Base-by-base conservation (phyloP, 2,888 invertebrate genomes). In the Andrena dorsata region DNA sequence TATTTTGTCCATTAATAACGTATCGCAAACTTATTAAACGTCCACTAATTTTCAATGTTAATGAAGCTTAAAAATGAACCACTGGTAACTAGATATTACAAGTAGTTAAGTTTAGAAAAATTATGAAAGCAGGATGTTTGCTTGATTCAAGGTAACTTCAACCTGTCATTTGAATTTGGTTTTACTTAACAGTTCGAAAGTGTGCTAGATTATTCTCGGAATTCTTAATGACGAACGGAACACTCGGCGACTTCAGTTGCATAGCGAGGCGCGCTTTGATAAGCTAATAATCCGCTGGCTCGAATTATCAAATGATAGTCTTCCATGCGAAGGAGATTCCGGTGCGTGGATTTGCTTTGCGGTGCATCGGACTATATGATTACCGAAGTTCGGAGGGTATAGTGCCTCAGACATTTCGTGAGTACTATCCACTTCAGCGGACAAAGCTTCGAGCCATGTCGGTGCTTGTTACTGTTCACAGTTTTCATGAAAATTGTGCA, bases 291-390 rank as follows among this genome's bases (percentile, higher is more conserved):
- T 78, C 72, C 64, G 81, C 80, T 78, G 86, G 82, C 80, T 77
- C 77, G 80, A 86, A 87, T 89, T 90, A 87, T 85, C 75, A 83
- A 85, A 92, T 90, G 89, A 90, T 85, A 83, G 83, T 90, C 88
- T 91, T 90, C 84, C 82, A 79, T 84, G 85, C 84, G 86, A 79
- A 83, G 86, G 85, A 89, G 86, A 87, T 89, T 86, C 83, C 81
- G 73, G 85, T 76, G 80, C 84, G 84, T 85, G 79, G 83, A 83
- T 90, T 90, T 86, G 91, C 93, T 94, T 94, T 93, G 93, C 90
- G 90, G 90, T 90, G 92, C 93, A 92, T 82, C 91, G 91, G 90
- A 90, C 93, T 91, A 92, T 92, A 90, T 94, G 92, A 94, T 94
- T 93, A 91, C 89, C 90, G 90, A 93, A 93, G 91, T 93, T 93